A percentile compares a stretch with the other conserved stretches of the same genome.
Evolutionary conservation across 2,113 vertebrate genomes (phyloP).

Genomic region (Steatornis caripensis): DNA sequence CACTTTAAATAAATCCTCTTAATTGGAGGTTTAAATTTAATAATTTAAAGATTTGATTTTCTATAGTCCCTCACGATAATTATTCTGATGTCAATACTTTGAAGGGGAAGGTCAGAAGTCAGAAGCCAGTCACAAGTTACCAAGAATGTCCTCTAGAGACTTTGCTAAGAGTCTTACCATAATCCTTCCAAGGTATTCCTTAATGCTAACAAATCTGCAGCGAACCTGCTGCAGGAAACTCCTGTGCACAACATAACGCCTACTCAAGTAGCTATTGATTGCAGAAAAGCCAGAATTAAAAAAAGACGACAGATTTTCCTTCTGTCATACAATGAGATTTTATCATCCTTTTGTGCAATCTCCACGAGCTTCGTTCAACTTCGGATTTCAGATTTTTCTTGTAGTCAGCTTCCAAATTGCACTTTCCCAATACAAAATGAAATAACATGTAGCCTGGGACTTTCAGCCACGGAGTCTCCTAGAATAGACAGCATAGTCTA

Average conservation of each 20-base stretch:
- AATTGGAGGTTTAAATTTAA: neutral
- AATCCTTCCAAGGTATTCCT: slow-evolving; percentile 39
- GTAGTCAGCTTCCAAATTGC: neutral
- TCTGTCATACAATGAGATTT: neutral
- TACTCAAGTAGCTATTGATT: neutral
- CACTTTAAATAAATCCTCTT: neutral
- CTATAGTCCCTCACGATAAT: neutral
- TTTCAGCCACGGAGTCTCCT: neutral
- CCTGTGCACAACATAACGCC: neutral
- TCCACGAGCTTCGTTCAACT: neutral
- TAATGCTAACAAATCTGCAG: slow-evolving; percentile 5
- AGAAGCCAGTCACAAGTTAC: slow-evolving; percentile 14
- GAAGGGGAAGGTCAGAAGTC: neutral
- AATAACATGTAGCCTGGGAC: neutral
- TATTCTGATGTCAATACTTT: neutral
- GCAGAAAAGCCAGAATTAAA: neutral
- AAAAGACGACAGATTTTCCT: neutral
- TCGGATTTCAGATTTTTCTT: neutral
- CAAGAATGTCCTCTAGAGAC: neutral
- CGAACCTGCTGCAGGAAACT: neutral
- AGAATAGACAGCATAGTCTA: neutral
- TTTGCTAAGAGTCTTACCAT: slow-evolving; percentile 11
- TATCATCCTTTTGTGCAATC: neutral
- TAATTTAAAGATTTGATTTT: neutral
- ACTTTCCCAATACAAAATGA: neutral